phyloP scores from a whole-genome alignment of 2,113 vertebrate genomes.

The Channa argus region DNA sequence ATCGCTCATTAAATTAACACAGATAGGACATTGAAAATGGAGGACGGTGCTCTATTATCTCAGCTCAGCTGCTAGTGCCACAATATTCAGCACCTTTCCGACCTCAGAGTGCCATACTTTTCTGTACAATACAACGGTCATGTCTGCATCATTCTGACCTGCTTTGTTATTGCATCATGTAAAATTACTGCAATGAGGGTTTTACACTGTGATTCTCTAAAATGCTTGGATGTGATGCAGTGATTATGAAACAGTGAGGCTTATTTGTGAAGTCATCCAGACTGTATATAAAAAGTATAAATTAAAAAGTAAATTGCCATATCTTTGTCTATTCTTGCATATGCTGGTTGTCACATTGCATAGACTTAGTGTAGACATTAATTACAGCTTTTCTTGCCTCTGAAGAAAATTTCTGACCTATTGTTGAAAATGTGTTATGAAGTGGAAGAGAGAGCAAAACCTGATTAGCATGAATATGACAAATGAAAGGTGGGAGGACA shows the following conservation, averaged over 20 bases:
- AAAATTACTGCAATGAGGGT: background rate
- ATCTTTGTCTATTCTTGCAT: conserved; percentile 27
- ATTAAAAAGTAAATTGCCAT: conserved; percentile 21
- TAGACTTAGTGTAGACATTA: conserved; percentile 44
- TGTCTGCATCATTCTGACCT: too few species aligned
- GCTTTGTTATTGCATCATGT: too few species aligned
- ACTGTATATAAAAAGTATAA: background rate
- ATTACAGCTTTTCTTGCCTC: conserved; percentile 42
- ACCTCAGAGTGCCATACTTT: background rate
- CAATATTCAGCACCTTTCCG: conserved; percentile 27
- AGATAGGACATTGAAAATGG: conserved; percentile 56
- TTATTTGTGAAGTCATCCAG: conserved; percentile 17
- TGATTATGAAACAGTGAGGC: background rate
- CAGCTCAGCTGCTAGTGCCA: conserved; percentile 11
- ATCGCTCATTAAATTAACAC: conserved; percentile 73
- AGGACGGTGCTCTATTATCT: conserved; percentile 48
- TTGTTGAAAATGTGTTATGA: conserved; percentile 45
- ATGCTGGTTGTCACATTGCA: conserved; percentile 23
- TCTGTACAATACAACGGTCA: too few species aligned
- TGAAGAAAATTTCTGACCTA: conserved; percentile 47
- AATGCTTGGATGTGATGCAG: background rate
- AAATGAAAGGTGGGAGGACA: conserved; percentile 30
- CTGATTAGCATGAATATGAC: conserved; percentile 48
- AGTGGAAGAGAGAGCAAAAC: conserved; percentile 23
- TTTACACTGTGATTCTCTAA: too few species aligned